Evolutionary conservation across 2,797 vertebrate genomes (phyloP).

Genomic region (Chaunax sp.): DNA sequence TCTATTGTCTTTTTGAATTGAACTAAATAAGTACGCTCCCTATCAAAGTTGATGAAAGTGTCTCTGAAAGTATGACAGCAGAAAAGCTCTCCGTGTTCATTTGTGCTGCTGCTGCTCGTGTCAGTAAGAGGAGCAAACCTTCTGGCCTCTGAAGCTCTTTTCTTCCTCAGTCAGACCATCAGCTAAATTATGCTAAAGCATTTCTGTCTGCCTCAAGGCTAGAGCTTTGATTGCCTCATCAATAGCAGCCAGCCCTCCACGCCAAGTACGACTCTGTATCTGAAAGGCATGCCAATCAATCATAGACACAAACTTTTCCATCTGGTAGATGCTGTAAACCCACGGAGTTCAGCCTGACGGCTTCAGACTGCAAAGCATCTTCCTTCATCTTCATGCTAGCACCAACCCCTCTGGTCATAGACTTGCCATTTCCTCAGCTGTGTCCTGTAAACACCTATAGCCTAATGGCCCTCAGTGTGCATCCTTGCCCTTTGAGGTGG

Average conservation of each 20-base stretch:
- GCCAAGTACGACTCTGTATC: constrained; percentile 68
- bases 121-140: constrained; percentile 48
- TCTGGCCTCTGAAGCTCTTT: constrained; percentile 44
- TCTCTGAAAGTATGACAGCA: constrained; percentile 2
- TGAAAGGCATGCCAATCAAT: constrained; percentile 79
- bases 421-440: no score
- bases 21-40: constrained; percentile 13
- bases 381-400: constrained; percentile 44
- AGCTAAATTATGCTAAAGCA: constrained; percentile 68
- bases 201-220: constrained; percentile 69
- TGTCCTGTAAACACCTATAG: constrained; percentile 26
- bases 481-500: constrained; percentile 25
- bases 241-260: constrained; percentile 62
- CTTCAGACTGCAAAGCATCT: constrained; percentile 55
- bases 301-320: constrained; percentile 63
- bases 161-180: constrained; percentile 52
- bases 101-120: constrained; percentile 33
- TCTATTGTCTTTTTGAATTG: constrained; percentile 7
- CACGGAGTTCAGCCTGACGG: constrained; percentile 62
- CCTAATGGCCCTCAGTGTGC: constrained; percentile 54
- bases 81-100: not conserved
- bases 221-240: constrained; percentile 76
- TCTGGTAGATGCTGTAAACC: constrained; percentile 64
- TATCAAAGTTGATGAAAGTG: constrained; percentile 12
- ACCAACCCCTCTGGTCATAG: constrained; percentile 3